Base-by-base conservation (phyloP, 2,888 invertebrate species). In the Erebia palarica region DNA sequence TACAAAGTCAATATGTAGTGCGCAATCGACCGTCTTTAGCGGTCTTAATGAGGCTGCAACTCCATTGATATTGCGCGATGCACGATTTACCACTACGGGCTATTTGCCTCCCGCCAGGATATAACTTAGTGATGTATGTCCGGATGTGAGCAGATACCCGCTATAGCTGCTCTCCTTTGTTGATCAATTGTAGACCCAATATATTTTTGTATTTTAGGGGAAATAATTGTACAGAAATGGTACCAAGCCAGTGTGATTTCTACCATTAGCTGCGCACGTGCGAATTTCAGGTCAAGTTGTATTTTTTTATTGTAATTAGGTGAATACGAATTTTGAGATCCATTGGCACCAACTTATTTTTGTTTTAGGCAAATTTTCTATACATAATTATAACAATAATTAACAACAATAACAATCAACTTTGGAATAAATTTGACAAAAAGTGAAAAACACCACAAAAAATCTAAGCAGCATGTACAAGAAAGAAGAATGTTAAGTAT, bases 71-170 rank as follows among this genome's bases (percentile, higher is more conserved):
- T 84, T 84, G 85, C 82, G 82, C 81, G 82, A 86, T 90, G 91
- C 89, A 86, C 92, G 87, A 92, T 92, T 92, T 91, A 90, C 84
- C 84, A 85, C 82, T 85, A 90, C 89, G 91, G 87, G 84, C 89
- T 91, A 91, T 92, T 92, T 90, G 83, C 86, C 86, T 82, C 88
- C 84, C 85, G 82, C 86, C 83, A 82, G 86, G 85, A 81, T 76
- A 76, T 77, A 66, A 44, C 9, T 9, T 14, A 68, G 76, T 87
- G 87, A 86, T 79, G 67, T 79, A 80, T 78, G 78, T 75, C 76
- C 79, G 81, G 80, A 79, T 76, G 78, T 77, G 69, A 74, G 13
- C 73, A 71, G 77, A 78, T 77, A 79, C 77, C 78, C 77, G 79
- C 77, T 81, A 78, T 77, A 77, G 76, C 73, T 76, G 66, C 74